Evolutionary conservation across 2,113 vertebrate species (phyloP).

Genomic region (Plecturocebus donacophilus): DNA sequence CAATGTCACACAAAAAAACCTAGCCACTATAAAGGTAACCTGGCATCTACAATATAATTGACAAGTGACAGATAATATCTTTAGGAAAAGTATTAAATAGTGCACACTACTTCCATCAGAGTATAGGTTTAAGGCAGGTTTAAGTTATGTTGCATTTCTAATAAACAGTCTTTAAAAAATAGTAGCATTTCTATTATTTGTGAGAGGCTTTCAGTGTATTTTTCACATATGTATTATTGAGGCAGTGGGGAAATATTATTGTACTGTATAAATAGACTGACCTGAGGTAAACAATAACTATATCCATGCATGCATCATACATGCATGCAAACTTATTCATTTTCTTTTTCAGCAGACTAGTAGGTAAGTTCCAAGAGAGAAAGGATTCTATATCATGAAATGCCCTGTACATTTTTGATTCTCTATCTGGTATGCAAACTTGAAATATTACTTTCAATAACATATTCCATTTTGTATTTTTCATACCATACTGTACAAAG

Average conservation of each 20-base stretch:
- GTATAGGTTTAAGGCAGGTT: neutral
- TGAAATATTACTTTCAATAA: neutral
- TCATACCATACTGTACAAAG: neutral
- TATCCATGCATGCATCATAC: no score
- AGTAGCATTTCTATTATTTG: constrained; percentile 7
- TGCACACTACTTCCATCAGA: neutral
- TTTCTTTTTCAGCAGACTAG: neutral
- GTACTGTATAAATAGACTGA: neutral
- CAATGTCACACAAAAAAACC: neutral
- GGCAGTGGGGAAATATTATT: neutral
- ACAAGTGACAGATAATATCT: neutral
- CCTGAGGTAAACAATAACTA: neutral
- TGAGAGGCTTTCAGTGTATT: neutral
- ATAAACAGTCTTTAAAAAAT: neutral
- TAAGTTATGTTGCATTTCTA: neutral
- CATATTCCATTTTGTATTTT: neutral
- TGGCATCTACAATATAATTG: neutral
- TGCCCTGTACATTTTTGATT: neutral
- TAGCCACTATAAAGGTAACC: neutral
- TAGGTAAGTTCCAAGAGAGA: neutral
- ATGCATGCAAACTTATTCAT: neutral
- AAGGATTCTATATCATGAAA: neutral
- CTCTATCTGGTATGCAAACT: neutral
- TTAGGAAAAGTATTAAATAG: neutral
- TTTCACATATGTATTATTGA: neutral